Percentiles rank a stretch among this genome's conserved stretches.
phyloP scores from a whole-genome alignment of 2,888 invertebrate species.

The Ornithoptera alexandrae region DNA sequence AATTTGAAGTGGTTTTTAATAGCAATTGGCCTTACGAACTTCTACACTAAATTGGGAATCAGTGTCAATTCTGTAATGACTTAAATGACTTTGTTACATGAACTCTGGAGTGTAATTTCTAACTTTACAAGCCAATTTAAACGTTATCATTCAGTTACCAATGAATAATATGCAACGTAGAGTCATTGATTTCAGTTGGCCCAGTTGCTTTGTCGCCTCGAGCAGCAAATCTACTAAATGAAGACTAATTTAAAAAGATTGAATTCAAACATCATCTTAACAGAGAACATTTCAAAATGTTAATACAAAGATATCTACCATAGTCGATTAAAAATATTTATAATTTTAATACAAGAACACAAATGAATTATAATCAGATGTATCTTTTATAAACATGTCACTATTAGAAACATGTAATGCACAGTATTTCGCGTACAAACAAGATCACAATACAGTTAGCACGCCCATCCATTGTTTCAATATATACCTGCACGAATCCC shows the following conservation, averaged over 20 bases:
- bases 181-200: slow-evolving; percentile 8
- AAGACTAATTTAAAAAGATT: slow-evolving; percentile 38
- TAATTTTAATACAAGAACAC: no score
- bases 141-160: background rate
- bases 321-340: no score
- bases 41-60: slow-evolving; percentile 41
- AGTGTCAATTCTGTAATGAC: slow-evolving; percentile 40
- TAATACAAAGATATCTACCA: background rate
- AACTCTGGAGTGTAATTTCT: slow-evolving; percentile 31
- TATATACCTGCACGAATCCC: slow-evolving; percentile 50
- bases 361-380: no score
- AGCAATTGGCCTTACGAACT: slow-evolving; percentile 20
- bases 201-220: slow-evolving; percentile 33
- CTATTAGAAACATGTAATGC: no score
- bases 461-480: slow-evolving; percentile 69
- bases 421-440: no score
- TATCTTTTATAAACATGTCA: no score
- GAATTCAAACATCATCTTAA: slow-evolving; percentile 11
- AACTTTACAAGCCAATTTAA: slow-evolving; percentile 16
- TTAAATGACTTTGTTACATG: slow-evolving; percentile 41
- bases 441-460: slow-evolving; percentile 38
- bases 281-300: background rate
- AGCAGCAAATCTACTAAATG: slow-evolving; percentile 47
- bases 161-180: slow-evolving; percentile 3
- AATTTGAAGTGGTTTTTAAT: slow-evolving; percentile 1